phyloP scores from a whole-genome alignment of 2,113 vertebrate species.

The Hydrolagus affinis region DNA sequence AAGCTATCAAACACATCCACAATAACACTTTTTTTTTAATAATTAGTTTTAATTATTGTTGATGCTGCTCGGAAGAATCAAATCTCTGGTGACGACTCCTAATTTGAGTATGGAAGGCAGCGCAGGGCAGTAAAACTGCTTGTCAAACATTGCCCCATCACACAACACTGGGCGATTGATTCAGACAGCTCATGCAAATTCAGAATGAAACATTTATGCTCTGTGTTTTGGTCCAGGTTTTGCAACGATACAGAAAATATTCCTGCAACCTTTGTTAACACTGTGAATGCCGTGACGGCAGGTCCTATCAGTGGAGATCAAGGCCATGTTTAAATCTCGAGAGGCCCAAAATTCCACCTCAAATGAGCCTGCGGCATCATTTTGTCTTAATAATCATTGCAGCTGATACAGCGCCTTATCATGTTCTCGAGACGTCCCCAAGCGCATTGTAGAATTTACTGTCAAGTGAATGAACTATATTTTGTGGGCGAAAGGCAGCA shows the following conservation, averaged over 20 bases:
- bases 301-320: background rate
- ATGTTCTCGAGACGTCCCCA: too few species aligned
- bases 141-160: conserved; percentile 25
- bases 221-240: conserved; percentile 31
- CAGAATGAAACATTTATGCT: conserved; percentile 39
- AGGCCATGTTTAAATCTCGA: background rate
- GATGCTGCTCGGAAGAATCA: conserved; percentile 33
- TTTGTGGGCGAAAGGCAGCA: too few species aligned
- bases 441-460: too few species aligned
- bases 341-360: too few species aligned
- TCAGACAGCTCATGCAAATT: conserved; percentile 41
- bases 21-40: conserved; percentile 37
- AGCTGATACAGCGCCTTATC: too few species aligned
- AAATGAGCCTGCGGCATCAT: too few species aligned
- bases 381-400: too few species aligned
- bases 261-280: conserved; percentile 9
- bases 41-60: conserved; percentile 39
- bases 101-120: conserved; percentile 16
- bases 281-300: background rate
- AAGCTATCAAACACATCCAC: conserved; percentile 34
- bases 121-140: conserved; percentile 21
- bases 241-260: background rate
- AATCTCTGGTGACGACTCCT: conserved; percentile 19
- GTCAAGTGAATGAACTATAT: too few species aligned
- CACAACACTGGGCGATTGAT: conserved; percentile 34